Percentiles rank a stretch among this genome's conserved stretches.
Evolutionary conservation across 2,888 invertebrate genomes (phyloP).

Genomic region (Drosophila limbata): DNA sequence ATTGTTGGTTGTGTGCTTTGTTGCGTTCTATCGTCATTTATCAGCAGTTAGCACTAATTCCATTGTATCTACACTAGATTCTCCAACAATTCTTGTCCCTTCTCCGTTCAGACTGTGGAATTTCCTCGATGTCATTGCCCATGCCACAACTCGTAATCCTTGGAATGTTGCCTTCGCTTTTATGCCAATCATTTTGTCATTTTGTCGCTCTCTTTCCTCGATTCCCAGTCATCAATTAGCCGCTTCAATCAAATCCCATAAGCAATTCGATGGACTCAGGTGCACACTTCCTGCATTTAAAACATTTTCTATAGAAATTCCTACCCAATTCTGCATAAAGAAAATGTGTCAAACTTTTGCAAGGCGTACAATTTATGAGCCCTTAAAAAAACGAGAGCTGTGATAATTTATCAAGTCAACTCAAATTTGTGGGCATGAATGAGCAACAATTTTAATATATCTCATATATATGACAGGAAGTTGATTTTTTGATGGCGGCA

Average conservation of each 20-base stretch:
- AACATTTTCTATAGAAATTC: neutral
- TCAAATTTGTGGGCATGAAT: constrained; percentile 67
- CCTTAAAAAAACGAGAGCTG: constrained; percentile 23
- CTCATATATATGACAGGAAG: constrained; percentile 50
- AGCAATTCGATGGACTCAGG: constrained; percentile 50
- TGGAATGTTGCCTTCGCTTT: constrained; percentile 20
- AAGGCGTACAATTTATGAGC: constrained; percentile 44
- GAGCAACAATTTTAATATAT: constrained; percentile 44
- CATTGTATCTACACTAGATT: constrained; percentile 14
- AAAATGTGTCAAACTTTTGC: constrained; percentile 37
- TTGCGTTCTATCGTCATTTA: neutral
- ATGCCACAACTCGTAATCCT: constrained; percentile 28
- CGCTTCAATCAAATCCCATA: constrained; percentile 12
- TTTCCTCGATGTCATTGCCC: constrained; percentile 9
- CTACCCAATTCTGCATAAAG: constrained; percentile 11
- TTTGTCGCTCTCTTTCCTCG: constrained; percentile 1
- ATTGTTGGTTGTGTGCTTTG: neutral
- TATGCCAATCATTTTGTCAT: constrained; percentile 32
- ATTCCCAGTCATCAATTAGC: constrained; percentile 45
- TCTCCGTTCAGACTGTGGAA: neutral
- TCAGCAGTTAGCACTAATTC: constrained; percentile 5
- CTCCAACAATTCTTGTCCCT: neutral
- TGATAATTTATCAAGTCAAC: constrained; percentile 64
- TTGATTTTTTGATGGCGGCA: constrained; percentile 49
- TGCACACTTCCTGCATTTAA: constrained; percentile 60